Evolutionary conservation across 2,113 vertebrate species (phyloP).

Genomic region (Engraulis encrasicolus): DNA sequence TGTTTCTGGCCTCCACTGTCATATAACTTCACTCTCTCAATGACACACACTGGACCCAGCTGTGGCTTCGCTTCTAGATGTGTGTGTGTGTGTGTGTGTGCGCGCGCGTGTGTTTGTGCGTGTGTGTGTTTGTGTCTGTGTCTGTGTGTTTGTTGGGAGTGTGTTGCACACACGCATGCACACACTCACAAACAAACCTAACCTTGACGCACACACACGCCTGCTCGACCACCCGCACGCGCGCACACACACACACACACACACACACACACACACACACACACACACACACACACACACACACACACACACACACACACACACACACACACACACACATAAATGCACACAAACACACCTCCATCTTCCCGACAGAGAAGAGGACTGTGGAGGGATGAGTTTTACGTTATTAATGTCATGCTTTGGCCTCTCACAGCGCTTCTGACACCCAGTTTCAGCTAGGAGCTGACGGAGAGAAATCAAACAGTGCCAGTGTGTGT

Average conservation of each 20-base stretch:
- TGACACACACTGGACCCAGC: no score
- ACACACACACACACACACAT: background rate
- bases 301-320: background rate
- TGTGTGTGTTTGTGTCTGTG: no score
- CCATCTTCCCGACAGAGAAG: no score
- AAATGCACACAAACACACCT: background rate
- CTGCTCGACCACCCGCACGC: background rate
- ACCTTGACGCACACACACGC: no score
- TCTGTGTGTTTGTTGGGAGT: no score
- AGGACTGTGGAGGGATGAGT: background rate
- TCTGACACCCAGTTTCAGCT: background rate
- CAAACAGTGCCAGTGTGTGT: background rate
- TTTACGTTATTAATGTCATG: background rate
- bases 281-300: conserved; percentile 25
- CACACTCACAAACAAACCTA: no score
- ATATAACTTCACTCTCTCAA: no score
- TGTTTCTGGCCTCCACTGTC: no score
- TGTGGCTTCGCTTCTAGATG: no score
- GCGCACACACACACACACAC: background rate
- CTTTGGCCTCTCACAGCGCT: background rate
- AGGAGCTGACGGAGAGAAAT: background rate
- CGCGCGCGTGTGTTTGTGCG: no score
- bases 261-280: conserved; percentile 29
- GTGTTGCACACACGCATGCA: no score
- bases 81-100: no score